Percentiles rank a stretch among this genome's conserved stretches.
phyloP scores from a whole-genome alignment of 2,797 vertebrate genomes.

The Phrynocephalus guinanensis region DNA sequence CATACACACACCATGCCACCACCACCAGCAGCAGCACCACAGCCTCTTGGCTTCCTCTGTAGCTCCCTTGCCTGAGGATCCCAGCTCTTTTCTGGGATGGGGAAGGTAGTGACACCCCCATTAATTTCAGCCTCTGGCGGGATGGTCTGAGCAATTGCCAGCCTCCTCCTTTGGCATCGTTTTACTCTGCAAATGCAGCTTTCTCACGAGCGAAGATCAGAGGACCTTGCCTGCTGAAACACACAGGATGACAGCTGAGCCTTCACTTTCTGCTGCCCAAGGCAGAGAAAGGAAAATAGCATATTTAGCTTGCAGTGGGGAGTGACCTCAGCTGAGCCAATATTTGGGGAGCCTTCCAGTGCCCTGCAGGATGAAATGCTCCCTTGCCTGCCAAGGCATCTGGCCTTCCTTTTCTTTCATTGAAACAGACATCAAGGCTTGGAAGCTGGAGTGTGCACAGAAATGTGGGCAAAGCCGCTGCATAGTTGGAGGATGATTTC shows the following conservation, averaged over 20 bases:
- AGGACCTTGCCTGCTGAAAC: conserved; percentile 20
- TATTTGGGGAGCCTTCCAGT: conserved; percentile 61
- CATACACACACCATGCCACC: too few relatives aligned
- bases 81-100: neutral
- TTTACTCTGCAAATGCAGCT: too few relatives aligned
- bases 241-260: conserved; percentile 47
- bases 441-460: neutral
- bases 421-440: neutral
- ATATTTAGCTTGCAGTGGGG: conserved; percentile 60
- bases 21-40: too few relatives aligned
- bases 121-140: neutral
- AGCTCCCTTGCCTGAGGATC: too few relatives aligned
- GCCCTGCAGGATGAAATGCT: neutral
- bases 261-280: conserved; percentile 48
- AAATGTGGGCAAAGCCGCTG: too few relatives aligned
- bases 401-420: neutral
- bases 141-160: neutral
- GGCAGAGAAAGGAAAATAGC: conserved; percentile 59
- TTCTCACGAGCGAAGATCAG: neutral
- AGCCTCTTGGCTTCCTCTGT: too few relatives aligned
- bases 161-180: neutral
- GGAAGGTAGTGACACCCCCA: fast-evolving
- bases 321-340: conserved; percentile 55
- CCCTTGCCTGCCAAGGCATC: neutral
- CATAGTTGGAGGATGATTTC: neutral